phyloP scores from a whole-genome alignment of 1,140 invertebrate genomes.

The Triops longicaudatus region DNA sequence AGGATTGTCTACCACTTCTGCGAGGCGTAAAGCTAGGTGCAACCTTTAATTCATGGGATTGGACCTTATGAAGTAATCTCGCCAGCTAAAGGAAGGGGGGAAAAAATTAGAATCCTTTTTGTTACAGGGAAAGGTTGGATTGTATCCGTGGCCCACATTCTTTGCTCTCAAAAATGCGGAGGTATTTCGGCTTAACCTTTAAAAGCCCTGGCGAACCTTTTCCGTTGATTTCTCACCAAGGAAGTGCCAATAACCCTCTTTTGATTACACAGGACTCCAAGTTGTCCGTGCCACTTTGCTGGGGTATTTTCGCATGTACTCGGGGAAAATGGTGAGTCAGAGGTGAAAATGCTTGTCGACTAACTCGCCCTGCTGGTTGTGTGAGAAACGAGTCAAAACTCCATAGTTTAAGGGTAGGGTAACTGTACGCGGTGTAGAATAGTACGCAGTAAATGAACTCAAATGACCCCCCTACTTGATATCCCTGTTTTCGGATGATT shows the following conservation, averaged over 20 bases:
- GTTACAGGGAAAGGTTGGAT: too few relatives aligned
- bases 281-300: background rate
- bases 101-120: too few relatives aligned
- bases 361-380: background rate
- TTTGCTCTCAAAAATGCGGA: background rate
- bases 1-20: background rate
- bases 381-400: background rate
- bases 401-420: background rate
- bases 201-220: background rate
- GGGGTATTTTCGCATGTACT: background rate
- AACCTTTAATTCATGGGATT: background rate
- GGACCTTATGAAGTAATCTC: too few relatives aligned
- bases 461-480: slow-evolving; percentile 11
- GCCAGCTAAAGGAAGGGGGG: too few relatives aligned
- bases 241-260: slow-evolving; percentile 1
- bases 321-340: slow-evolving; percentile 2
- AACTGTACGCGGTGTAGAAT: too few relatives aligned
- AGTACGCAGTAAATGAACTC: slow-evolving; percentile 2
- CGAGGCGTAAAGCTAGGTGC: background rate
- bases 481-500: slow-evolving; percentile 12
- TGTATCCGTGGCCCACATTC: background rate
- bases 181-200: background rate
- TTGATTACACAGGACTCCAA: background rate
- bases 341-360: background rate
- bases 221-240: background rate